Evolutionary conservation across 2,797 vertebrate species (phyloP).

Genomic region (Myripristis murdjan): DNA sequence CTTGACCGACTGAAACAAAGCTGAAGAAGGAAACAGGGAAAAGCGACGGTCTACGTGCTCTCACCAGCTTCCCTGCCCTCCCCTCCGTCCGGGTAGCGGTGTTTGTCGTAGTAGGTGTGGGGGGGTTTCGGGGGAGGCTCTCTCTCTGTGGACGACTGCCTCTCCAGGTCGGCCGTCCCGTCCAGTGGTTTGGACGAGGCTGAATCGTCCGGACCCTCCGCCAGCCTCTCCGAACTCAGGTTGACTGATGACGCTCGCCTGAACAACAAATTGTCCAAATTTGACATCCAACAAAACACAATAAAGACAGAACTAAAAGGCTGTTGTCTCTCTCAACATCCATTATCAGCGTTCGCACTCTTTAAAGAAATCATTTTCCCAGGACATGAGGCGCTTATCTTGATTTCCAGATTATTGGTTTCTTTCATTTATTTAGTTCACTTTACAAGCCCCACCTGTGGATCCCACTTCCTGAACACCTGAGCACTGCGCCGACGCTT

Average conservation of each 20-base stretch:
- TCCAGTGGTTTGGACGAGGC: not conserved
- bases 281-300: no score
- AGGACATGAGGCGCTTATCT: no score
- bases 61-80: slow-evolving; percentile 61
- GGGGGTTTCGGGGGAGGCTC: slow-evolving; percentile 82
- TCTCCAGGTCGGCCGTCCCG: slow-evolving; percentile 16
- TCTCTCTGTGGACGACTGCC: slow-evolving; percentile 38
- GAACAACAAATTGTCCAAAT: no score
- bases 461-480: no score
- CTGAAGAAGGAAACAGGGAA: not conserved
- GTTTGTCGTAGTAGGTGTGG: slow-evolving; percentile 81
- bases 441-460: no score
- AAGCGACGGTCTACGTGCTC: not conserved
- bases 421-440: not conserved
- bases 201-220: slow-evolving; percentile 27
- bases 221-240: slow-evolving; percentile 58
- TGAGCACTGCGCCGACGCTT: no score
- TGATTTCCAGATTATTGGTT: not conserved
- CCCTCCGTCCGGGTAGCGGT: slow-evolving; percentile 68
- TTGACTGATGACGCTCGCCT: slow-evolving; percentile 60
- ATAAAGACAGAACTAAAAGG: no score
- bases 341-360: no score
- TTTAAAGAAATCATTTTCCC: no score
- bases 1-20: not conserved
- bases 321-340: no score